A percentile compares a stretch with the other conserved stretches of the same genome.
Conservation (phyloP, 2,113 vertebrate species). For the Brachyistius frenatus region DNA sequence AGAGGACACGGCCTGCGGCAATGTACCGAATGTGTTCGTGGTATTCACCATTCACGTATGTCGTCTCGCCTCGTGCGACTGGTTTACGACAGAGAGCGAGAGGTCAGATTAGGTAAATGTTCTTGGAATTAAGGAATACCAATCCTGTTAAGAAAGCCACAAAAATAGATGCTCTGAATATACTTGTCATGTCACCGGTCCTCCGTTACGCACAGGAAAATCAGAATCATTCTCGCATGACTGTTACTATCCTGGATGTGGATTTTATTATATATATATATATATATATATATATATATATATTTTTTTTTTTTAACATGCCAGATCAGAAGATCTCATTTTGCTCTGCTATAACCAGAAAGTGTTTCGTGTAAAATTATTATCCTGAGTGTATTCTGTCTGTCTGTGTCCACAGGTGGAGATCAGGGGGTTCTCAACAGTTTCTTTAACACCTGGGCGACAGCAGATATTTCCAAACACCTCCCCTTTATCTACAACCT, state of each 20-base stretch:
- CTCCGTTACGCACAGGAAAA: too few species aligned
- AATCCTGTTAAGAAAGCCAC: background rate
- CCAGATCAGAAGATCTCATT: background rate
- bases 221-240: too few species aligned
- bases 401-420: constrained; percentile 87
- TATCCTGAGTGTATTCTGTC: background rate
- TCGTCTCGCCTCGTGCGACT: background rate
- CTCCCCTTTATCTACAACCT: constrained; percentile 99
- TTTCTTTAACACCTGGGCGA: constrained; percentile 96
- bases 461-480: constrained; percentile 95
- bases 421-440: constrained; percentile 98
- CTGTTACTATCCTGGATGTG: background rate
- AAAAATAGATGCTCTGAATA: background rate
- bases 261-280: too few species aligned
- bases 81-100: background rate
- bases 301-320: too few species aligned
- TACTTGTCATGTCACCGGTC: too few species aligned
- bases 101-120: background rate
- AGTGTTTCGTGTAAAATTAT: too few species aligned
- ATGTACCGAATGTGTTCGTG: constrained; percentile 19
- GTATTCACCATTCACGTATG: background rate
- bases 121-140: background rate
- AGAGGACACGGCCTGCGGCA: constrained; percentile 17
- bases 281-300: too few species aligned
- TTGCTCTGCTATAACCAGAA: background rate